Evolutionary conservation across 2,113 vertebrate genomes (phyloP), one percentile per base, ranked within the genome.

Genomic region (Mastomys natalensis): DNA sequence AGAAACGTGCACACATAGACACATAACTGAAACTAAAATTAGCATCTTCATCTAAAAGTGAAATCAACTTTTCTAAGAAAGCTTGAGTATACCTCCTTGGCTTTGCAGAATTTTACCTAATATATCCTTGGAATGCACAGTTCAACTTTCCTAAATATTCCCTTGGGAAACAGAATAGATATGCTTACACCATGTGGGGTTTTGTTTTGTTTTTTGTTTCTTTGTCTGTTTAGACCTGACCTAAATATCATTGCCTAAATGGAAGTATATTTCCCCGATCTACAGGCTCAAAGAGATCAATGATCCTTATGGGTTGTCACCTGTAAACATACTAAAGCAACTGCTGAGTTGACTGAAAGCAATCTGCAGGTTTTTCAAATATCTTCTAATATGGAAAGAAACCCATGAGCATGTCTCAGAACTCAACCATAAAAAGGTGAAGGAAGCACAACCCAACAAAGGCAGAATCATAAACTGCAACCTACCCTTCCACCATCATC

Each of bases 161-260:
- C 48, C 31, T 58, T 64, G 51, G 91, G 86, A 96, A 86, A 60
- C 2, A 1, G 29, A 95, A 73, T 29, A 95, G 76, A 93, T 62
- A 90, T 21, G 90, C 87, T 80, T 84, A 26, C 90, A 97, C 95
- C 94, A 74, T 94, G 95, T 13, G n/a, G 70, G 16, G 51, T 51
- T 51, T 72, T n/a, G 6, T 21, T 19, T 29, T 76, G 95, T 92
- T 70, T 82, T 96, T 95, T 95, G 87, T 19, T 60, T 60, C 5
- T 19, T 58, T 66, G 37, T 31, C 51, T 37, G 13, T 29, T 60
- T 43, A 60, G 31, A 93, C 86, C 80, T 68, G 37, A 62, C 55
- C 72, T 24, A 76, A 90, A 31, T 89, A 55, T 17, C 92, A 89
- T 58, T 55, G 72, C 82, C 90, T 77, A 94, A 88, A 93, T 68